Conservation (phyloP, 2,113 vertebrate genomes). For the Danio rerio region GRCz12tu NC_133178.1:34688001-34688500, state of each 20-base stretch:
- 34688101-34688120: no score
- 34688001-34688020: no score
- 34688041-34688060: no score
- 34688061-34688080: no score
- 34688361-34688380: constrained; percentile 3
- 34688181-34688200: not conserved
- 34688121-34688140: no score
- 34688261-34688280: constrained; percentile 38
- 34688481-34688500: not conserved
- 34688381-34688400: constrained; percentile 24
- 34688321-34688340: constrained; percentile 32
- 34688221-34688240: not conserved
- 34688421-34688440: not conserved
- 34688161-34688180: no score
- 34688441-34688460: not conserved
- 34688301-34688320: constrained; percentile 40
- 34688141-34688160: no score
- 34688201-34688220: not conserved
- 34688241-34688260: constrained; percentile 8
- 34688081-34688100: no score
- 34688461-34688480: not conserved
- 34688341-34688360: constrained; percentile 27
- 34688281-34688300: constrained; percentile 31
- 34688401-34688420: constrained; percentile 21
- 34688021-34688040: no score